These are phyloP conservation scores for Podarcis muralis DNA, from an alignment of 2,113 vertebrate species.

Conservation along the genomic window DNA sequence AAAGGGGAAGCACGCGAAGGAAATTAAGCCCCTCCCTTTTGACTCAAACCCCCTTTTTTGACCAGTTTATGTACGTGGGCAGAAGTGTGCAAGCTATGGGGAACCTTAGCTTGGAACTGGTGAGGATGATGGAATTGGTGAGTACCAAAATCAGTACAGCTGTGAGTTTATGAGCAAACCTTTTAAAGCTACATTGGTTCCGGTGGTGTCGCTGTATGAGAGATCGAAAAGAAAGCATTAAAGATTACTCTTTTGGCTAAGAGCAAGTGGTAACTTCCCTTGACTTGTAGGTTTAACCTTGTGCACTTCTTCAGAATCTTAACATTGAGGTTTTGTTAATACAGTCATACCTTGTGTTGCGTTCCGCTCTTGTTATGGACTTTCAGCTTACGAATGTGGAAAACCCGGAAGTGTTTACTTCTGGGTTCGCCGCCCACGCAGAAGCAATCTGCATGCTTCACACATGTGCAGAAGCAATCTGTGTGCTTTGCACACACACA, in stretches of 20 bases:
- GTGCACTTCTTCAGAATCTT: neutral
- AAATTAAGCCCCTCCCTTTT: neutral
- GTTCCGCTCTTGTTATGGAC: too few species aligned
- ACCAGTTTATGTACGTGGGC: neutral
- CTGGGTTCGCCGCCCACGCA: too few species aligned
- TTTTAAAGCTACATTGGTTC: neutral
- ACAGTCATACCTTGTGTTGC: too few species aligned
- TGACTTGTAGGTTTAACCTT: neutral
- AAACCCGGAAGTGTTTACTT: too few species aligned
- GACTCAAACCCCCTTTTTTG: neutral
- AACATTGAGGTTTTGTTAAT: neutral
- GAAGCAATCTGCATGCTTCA: too few species aligned
- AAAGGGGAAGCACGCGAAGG: neutral
- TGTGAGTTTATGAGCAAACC: neutral
- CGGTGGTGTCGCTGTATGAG: neutral
- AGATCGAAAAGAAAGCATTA: neutral
- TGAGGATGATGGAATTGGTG: too few species aligned
- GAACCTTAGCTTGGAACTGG: too few species aligned
- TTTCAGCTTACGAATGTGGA: too few species aligned
- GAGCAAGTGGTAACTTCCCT: neutral
- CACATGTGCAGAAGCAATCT: too few species aligned
- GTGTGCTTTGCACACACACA: too few species aligned
- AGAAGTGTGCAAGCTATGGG: neutral
- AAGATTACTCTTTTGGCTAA: neutral
- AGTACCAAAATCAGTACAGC: neutral